Conservation (phyloP, 2,888 invertebrate species). For the Odontocolon sp. region DNA sequence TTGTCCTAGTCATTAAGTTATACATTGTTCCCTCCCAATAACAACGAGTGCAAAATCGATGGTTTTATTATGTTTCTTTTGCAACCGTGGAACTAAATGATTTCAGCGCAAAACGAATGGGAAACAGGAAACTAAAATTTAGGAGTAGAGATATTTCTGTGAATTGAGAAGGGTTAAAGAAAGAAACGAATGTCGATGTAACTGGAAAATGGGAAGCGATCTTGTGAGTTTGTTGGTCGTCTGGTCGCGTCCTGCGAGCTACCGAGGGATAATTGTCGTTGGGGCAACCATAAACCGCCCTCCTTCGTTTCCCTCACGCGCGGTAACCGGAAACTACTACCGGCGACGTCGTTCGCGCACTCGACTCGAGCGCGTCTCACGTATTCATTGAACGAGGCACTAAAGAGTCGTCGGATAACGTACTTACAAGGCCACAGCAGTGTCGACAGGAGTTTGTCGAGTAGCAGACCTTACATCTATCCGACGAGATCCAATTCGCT, state of each 20-base stretch:
- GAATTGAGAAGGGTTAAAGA: neutral
- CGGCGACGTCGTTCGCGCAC: conserved; percentile 21
- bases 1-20: too few species aligned
- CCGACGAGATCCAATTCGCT: neutral
- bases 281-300: neutral
- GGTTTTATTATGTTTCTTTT: too few species aligned
- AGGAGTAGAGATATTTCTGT: too few species aligned
- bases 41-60: too few species aligned
- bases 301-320: neutral
- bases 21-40: too few species aligned
- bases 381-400: conserved; percentile 55
- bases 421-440: conserved; percentile 19
- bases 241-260: neutral
- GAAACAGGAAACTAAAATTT: too few species aligned
- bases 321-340: conserved; percentile 7
- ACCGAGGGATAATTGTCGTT: conserved; percentile 30
- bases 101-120: too few species aligned
- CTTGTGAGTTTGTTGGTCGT: neutral
- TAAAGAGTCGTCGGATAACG: conserved; percentile 44
- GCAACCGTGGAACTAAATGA: too few species aligned
- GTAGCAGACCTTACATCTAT: conserved; percentile 3
- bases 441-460: conserved; percentile 1
- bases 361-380: conserved; percentile 41
- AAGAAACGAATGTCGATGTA: neutral
- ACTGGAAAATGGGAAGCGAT: neutral